Percentiles rank a stretch among this genome's conserved stretches.
Conservation (phyloP, 2,113 vertebrate species). For the Microtus montanus region DNA sequence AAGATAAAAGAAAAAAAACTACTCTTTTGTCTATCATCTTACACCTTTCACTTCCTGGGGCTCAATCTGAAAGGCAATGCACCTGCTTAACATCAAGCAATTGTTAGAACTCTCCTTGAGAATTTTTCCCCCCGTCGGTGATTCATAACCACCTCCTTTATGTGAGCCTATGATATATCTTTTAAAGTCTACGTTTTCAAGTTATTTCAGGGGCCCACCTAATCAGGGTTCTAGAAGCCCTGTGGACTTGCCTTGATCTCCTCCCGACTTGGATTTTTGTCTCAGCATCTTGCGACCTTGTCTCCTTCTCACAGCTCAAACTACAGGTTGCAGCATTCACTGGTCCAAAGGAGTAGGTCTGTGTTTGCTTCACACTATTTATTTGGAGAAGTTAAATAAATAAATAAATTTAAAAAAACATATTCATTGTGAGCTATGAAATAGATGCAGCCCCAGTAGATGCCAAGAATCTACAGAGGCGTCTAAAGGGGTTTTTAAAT, state of each 20-base stretch:
- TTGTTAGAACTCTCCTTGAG: conserved; percentile 81
- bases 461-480: not conserved
- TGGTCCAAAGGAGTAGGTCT: not conserved
- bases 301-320: not conserved
- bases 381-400: conserved; percentile 5
- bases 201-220: conserved; percentile 73
- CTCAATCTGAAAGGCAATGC: conserved; percentile 74
- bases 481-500: not conserved
- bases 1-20: conserved; percentile 72
- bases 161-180: conserved; percentile 66
- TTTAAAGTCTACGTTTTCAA: conserved; percentile 80
- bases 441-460: not conserved
- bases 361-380: not conserved
- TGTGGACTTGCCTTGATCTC: conserved; percentile 57
- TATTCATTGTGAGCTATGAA: conserved; percentile 2
- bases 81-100: conserved; percentile 80
- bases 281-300: not conserved
- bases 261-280: conserved; percentile 3
- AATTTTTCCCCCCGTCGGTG: conserved; percentile 67
- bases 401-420: not conserved
- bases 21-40: conserved; percentile 73
- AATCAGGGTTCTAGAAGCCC: conserved; percentile 69
- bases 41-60: conserved; percentile 72
- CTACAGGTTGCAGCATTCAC: not conserved
- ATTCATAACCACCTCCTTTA: conserved; percentile 69